These are phyloP conservation scores for Semaprochilodus insignis DNA, from an alignment of 2,797 vertebrate species.

Conservation along the genomic window DNA sequence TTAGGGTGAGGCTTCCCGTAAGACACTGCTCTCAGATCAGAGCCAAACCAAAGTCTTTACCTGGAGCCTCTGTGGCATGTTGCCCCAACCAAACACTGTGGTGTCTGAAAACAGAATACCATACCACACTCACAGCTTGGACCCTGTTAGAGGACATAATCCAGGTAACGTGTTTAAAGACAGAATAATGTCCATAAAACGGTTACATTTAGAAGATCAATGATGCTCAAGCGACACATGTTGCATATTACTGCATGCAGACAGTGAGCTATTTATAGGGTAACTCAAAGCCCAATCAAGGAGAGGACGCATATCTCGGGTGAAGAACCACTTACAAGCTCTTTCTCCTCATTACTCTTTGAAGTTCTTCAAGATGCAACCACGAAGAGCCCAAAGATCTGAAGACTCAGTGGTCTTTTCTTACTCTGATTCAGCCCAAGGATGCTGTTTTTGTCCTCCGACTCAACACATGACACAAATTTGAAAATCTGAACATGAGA, in stretches of 20 bases:
- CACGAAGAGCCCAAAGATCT: conserved; percentile 52
- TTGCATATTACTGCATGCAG: conserved; percentile 47
- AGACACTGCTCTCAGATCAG: conserved; percentile 9
- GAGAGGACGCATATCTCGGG: conserved; percentile 42
- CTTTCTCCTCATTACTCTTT: conserved; percentile 50
- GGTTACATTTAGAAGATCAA: not conserved
- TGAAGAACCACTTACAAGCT: conserved; percentile 51
- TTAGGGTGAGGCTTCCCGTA: conserved; percentile 15
- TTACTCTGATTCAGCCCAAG: conserved; percentile 24
- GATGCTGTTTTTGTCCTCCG: conserved; percentile 57
- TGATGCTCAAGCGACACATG: conserved; percentile 45
- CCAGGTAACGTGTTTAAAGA: conserved; percentile 3
- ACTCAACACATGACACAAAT: conserved; percentile 81
- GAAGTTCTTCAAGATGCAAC: conserved; percentile 55
- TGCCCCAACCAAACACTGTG: not conserved
- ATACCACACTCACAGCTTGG: conserved; percentile 1
- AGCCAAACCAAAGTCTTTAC: not conserved
- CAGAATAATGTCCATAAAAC: conserved; percentile 19
- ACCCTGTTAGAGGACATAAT: not conserved
- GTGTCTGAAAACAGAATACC: not conserved
- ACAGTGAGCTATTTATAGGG: conserved; percentile 43
- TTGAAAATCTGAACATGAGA: conserved; percentile 76
- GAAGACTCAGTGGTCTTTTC: conserved; percentile 67
- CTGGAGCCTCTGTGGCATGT: conserved; percentile 8
- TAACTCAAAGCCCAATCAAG: conserved; percentile 51